A percentile compares a stretch with the other conserved stretches of the same genome.
These are phyloP conservation scores for Colaptes auratus DNA, from an alignment of 2,113 vertebrate genomes.

Conservation along the genomic window DNA sequence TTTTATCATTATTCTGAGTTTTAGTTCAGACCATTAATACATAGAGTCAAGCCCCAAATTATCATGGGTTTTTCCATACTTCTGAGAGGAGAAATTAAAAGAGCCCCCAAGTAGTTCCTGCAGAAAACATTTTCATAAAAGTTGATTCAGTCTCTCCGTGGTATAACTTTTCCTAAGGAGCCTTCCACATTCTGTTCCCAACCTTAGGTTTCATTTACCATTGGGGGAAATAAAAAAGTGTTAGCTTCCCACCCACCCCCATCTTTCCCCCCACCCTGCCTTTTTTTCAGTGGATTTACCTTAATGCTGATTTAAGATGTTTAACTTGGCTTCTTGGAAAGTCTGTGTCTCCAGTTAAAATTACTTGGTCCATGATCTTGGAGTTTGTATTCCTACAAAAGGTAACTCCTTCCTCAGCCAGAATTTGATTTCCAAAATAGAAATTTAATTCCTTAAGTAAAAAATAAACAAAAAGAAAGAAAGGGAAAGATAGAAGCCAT, in stretches of 20 bases:
- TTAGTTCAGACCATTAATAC: neutral
- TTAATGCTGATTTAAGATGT: slow-evolving; percentile 7
- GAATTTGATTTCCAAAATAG: neutral
- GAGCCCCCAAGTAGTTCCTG: neutral
- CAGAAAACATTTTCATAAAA: neutral
- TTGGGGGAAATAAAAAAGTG: neutral
- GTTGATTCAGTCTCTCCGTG: neutral
- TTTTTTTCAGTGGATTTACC: neutral
- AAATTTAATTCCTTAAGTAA: neutral
- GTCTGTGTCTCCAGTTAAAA: neutral
- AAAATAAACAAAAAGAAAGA: neutral
- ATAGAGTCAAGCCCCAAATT: neutral
- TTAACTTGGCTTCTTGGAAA: slow-evolving; percentile 19
- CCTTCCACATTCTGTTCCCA: neutral
- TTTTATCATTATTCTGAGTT: neutral
- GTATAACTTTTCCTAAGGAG: neutral
- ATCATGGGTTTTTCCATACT: neutral
- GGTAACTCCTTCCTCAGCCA: neutral
- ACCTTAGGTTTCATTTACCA: neutral
- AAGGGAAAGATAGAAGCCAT: neutral
- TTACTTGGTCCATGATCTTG: neutral
- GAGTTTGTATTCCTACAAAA: neutral
- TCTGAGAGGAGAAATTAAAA: neutral
- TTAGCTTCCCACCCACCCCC: neutral
- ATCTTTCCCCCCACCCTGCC: too few relatives aligned